Evolutionary conservation across 2,888 invertebrate genomes (phyloP), one percentile per base, ranked within the genome.

Genomic region (Zelleria hepariella): DNA sequence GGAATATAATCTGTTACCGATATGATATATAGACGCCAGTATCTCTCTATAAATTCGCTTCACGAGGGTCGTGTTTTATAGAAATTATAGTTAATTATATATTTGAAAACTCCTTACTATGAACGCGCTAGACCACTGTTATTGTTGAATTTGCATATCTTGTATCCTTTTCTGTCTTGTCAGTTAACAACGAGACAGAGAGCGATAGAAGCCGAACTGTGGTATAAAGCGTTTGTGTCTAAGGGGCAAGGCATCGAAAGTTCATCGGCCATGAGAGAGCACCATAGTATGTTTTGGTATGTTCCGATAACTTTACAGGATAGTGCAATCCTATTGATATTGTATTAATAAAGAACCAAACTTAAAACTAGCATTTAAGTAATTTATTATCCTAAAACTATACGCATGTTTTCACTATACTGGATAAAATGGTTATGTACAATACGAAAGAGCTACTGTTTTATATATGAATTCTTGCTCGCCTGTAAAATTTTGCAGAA

Each of bases 401-500:
- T 89, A 89, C 85, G 89, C 89, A 89, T 89, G 89, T 89, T 89
- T 89, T 88, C 88, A 89, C 87, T 88, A 86, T 89, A 88, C 86
- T 86, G 86, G 86, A 86, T 86, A 86, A 78, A 86, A 86, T 84
- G 87, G 86, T 88, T 87, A 88, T 87, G 86, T 88, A 89, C 83
- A 86, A 87, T 87, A 86, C 76, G 86, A 83, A 86, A 80, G 86
- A 87, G 86, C 87, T 87, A 82, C 83, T 82, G 87, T 89, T 89
- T 89, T 89, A 86, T 89, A 89, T 87, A 88, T 87, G 87, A 89
- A 88, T 89, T 88, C 88, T 89, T 87, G 89, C 87, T 89, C 89
- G 89, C 89, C 83, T 89, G 89, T 89, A 89, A 86, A 86, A 88
- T 87, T 88, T 88, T 88, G 88, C 88, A 88, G 88, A 88, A 88